Evolutionary conservation across 2,113 vertebrate genomes (phyloP), one percentile per base, ranked within the genome.

Genomic region (Bubalus kerabau): DNA sequence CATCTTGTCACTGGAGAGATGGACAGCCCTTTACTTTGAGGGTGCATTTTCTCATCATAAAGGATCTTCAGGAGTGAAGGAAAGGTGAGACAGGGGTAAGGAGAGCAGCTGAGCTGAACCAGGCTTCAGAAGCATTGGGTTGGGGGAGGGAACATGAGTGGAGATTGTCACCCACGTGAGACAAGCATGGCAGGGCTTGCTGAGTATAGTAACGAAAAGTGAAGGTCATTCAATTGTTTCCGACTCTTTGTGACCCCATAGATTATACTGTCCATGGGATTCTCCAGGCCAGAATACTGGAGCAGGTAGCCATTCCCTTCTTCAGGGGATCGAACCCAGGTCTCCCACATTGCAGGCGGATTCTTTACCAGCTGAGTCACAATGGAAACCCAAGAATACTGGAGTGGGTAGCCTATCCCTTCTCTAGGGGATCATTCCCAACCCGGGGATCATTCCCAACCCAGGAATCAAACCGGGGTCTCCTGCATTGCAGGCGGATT

Each of bases 1-100:
- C 15, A 5, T 48, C 32, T 40, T 28, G 46, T 1, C 14, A 1
- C 1, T 50, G 11, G 26, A 40, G 0, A 9, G 50, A 50, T n/a
- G 26, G 82, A 2, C 7, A 26, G 23, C 6, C 15, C 81, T 67
- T 7, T 7, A n/a, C 19, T 28, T 23, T 26, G 23, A 11, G 30
- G 32, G 60, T 6, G 2, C 32, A 14, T 13, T 32, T 80, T 67
- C 59, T 82, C 52, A 15, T 52, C 28, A 15, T 30, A 36, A 71
- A 9, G 1, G 30, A 48, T 46, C 60, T 74, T 46, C n/a, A 24
- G n/a, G 19, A 17, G n/a, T 54, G 46, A 46, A 46, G 28, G 28
- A 32, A 26, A 43, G 0, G 2, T 2, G 59, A 46, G 7, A 15
- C 5, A 6, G 50, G 52, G n/a, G 21, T n/a, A 23, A 10, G 28